phyloP scores from a whole-genome alignment of 30 jellyfish, hydroid and myxozoan genomes.

The Pseudorhiza aurosa region DNA sequence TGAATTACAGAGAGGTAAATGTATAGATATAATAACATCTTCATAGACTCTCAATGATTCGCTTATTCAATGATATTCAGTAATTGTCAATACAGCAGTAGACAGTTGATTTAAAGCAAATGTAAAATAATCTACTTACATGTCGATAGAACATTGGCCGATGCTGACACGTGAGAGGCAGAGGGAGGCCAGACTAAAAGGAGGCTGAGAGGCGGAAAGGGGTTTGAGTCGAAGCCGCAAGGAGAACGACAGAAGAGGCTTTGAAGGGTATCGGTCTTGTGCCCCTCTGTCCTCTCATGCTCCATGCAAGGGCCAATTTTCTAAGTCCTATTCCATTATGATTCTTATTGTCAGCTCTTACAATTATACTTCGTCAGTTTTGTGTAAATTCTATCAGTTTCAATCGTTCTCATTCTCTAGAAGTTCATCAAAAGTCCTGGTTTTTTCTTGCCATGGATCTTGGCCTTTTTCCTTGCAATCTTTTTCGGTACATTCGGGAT shows the following conservation, averaged over 20 bases:
- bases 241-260: background rate
- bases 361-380: too few species aligned
- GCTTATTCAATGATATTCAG: too few species aligned
- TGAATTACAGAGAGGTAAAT: too few species aligned
- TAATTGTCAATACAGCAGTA: too few species aligned
- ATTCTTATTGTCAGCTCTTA: background rate
- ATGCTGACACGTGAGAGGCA: conserved; percentile 78
- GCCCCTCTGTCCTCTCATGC: conserved; percentile 77
- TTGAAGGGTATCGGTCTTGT: background rate
- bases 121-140: conserved; percentile 38
- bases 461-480: conserved; percentile 21
- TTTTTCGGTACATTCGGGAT: conserved; percentile 32
- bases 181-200: conserved; percentile 16
- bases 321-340: background rate
- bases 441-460: conserved; percentile 23
- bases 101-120: too few species aligned
- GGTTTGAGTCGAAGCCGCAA: background rate
- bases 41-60: too few species aligned
- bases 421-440: conserved; percentile 26
- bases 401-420: background rate
- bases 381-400: background rate
- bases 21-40: too few species aligned
- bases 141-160: conserved; percentile 32
- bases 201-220: background rate
- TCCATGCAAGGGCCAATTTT: conserved; percentile 55